A percentile compares a stretch with the other conserved stretches of the same genome.
These are phyloP conservation scores for Platichthys stellatus DNA, from an alignment of 2,113 vertebrate species.

Conservation along the genomic window DNA sequence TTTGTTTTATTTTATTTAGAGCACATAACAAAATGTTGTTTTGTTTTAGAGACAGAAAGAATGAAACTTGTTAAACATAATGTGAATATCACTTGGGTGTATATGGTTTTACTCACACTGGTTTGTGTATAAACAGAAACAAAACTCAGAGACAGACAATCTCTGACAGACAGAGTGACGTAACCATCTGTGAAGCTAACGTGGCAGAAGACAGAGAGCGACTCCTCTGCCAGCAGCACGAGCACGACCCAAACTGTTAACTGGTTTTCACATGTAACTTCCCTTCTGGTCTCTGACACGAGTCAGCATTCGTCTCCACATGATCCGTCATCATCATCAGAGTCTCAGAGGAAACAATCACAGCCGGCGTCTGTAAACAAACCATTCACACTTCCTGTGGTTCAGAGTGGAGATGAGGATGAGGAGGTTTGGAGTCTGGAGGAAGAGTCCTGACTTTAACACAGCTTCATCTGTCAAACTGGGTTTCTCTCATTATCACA, in stretches of 20 bases:
- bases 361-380: slow-evolving; percentile 52
- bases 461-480: not conserved
- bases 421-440: no score
- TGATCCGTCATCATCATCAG: slow-evolving; percentile 1
- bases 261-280: slow-evolving; percentile 26
- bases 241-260: not conserved
- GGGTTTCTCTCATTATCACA: not conserved
- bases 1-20: no score
- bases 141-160: no score
- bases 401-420: not conserved
- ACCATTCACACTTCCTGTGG: slow-evolving; percentile 48
- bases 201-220: not conserved
- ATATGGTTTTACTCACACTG: no score
- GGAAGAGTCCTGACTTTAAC: not conserved
- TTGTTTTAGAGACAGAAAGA: no score
- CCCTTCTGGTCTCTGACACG: slow-evolving; percentile 6
- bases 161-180: no score
- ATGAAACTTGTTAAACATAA: no score
- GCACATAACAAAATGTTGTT: no score
- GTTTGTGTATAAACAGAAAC: no score
- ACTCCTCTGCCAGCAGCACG: not conserved
- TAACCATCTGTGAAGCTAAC: no score
- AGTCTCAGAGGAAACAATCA: slow-evolving; percentile 51
- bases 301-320: not conserved
- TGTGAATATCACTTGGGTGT: no score